Conservation (phyloP, 1,140 invertebrate species). For the Mactra quadrangularis region DNA sequence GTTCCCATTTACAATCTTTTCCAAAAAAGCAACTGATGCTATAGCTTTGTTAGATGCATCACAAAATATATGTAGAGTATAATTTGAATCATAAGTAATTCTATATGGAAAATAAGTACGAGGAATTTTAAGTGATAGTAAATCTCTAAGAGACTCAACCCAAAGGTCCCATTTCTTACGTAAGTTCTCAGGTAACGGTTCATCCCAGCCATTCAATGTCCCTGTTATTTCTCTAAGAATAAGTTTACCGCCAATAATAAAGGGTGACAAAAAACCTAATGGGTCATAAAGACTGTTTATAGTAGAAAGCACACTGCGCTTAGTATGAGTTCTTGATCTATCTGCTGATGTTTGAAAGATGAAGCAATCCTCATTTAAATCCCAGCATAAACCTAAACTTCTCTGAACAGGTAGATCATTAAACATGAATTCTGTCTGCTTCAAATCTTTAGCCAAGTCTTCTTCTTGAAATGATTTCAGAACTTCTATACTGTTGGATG, state of each 20-base stretch:
- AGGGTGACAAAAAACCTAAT: conserved; percentile 10
- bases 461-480: conserved; percentile 18
- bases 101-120: background rate
- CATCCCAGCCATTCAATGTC: conserved; percentile 64
- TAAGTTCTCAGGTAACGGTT: conserved; percentile 19
- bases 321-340: conserved; percentile 52
- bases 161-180: conserved; percentile 31
- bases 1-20: conserved; percentile 8
- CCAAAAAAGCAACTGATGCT: conserved; percentile 37
- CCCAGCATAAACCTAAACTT: conserved; percentile 42
- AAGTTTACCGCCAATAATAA: conserved; percentile 24
- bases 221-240: conserved; percentile 43
- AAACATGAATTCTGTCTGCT: background rate
- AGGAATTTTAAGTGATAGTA: conserved; percentile 49
- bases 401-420: conserved; percentile 19
- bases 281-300: conserved; percentile 49
- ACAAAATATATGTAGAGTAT: conserved; percentile 50
- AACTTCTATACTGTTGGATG: conserved; percentile 37
- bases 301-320: conserved; percentile 63
- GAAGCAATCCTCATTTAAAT: conserved; percentile 34
- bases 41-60: conserved; percentile 62
- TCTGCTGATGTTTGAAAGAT: conserved; percentile 21
- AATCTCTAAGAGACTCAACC: conserved; percentile 1
- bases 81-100: background rate
- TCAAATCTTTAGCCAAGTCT: conserved; percentile 46